phyloP scores from a whole-genome alignment of 2,888 invertebrate genomes.

The Dione juno region DNA sequence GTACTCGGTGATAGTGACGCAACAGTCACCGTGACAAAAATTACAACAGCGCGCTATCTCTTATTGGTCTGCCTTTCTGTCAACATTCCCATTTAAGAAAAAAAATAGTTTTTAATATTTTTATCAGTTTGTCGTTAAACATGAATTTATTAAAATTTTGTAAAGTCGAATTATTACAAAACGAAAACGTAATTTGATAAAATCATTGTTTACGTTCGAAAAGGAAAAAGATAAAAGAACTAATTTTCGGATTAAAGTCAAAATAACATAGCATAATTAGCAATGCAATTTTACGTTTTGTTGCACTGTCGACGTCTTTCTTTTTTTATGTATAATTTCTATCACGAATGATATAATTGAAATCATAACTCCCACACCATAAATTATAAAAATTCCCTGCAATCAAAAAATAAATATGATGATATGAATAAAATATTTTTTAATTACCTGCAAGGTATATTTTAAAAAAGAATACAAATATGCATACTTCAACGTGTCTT shows the following conservation, averaged over 20 bases:
- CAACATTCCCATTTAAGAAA: too few species aligned
- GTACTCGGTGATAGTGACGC: too few species aligned
- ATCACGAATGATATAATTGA: slow-evolving; percentile 55
- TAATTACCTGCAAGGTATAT: not conserved
- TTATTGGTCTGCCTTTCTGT: too few species aligned
- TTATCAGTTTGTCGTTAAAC: too few species aligned
- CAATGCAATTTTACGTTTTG: not conserved
- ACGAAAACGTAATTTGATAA: too few species aligned
- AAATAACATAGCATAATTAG: not conserved
- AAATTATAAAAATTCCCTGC: slow-evolving; percentile 70
- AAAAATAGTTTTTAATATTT: too few species aligned
- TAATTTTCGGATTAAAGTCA: not conserved
- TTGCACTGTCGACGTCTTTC: not conserved
- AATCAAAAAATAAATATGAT: slow-evolving; percentile 46
- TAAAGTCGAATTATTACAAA: too few species aligned
- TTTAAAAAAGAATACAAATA: not conserved
- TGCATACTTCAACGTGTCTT: slow-evolving; percentile 63
- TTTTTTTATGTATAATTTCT: slow-evolving; percentile 51
- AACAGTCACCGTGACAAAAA: too few species aligned
- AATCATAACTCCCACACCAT: slow-evolving; percentile 55
- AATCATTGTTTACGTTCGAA: not conserved
- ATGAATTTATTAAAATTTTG: too few species aligned
- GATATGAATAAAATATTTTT: not conserved
- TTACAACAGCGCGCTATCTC: too few species aligned
- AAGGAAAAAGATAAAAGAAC: not conserved